Base-by-base conservation (phyloP, 2,797 vertebrate genomes). In the Sorex maritimensis region DNA sequence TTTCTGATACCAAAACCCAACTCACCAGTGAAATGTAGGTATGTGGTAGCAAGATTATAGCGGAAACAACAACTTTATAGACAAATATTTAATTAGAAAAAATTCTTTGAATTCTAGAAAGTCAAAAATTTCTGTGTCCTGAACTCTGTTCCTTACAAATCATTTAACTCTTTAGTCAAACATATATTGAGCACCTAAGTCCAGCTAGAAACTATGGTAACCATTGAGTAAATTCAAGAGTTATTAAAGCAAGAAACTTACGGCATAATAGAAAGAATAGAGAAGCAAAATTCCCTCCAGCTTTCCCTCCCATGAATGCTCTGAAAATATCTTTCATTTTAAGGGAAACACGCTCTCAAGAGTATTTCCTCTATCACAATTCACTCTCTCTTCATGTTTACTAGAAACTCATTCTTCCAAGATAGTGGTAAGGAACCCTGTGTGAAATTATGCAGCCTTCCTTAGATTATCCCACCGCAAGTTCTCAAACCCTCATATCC, bases 241-340 rank as follows among this genome's bases (percentile, higher is more conserved):
- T n/a, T 83, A 14, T 84, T 79, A 15, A 49, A 10, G 90, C 34
- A 88, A 94, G 75, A 81, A 81, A 89, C 24, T 21, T 84, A 65
- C 13, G 12, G 4, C 80, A 44, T 77, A 73, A 81, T 61, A 28
- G 34, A 14, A 79, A 65, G n/a, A 74, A 3, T 13, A 52, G 79
- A 49, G 5, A 87, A 86, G 49, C 72, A 80, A 92, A 95, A 5
- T 34, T 52, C 14, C 12, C 21, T 65, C 9, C 41, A 69, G 38
- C 1, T 38, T 80, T 80, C 24, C 17, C 28, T 93, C 55, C 6
- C 52, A 26, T 65, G 49, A 63, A 38, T 81, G n/a, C 52, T 69
- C 58, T 77, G 75, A 65, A 38, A 92, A 81, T 83, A 44, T 52
- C 38, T 83, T 72, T 9, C 2, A 23, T 80, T 38, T 6, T 46